Percentiles rank a stretch among this genome's conserved stretches.
phyloP scores from a whole-genome alignment of 2,888 invertebrate genomes.

The Dione juno region DNA sequence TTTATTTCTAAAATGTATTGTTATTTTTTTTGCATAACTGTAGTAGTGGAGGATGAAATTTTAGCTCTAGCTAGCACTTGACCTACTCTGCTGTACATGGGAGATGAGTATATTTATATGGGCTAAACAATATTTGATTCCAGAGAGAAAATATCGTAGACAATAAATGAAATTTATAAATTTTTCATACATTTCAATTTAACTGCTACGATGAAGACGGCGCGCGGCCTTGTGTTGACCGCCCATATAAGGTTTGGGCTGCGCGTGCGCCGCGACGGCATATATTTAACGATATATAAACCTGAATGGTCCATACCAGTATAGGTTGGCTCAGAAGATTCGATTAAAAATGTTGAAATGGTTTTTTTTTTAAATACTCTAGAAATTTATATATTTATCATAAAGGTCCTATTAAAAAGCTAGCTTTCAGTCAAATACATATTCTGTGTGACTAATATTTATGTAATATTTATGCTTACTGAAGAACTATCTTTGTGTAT shows the following conservation, averaged over 20 bases:
- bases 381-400: background rate
- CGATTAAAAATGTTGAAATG: background rate
- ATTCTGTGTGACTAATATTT: background rate
- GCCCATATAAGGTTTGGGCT: conserved; percentile 61
- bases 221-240: conserved; percentile 64
- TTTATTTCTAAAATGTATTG: no score
- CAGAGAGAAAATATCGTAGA: background rate
- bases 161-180: background rate
- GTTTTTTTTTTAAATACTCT: background rate
- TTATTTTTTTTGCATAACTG: no score
- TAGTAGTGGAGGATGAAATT: no score
- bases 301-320: conserved; percentile 8
- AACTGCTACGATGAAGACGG: conserved; percentile 51
- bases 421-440: background rate
- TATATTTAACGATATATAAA: conserved; percentile 36
- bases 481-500: no score
- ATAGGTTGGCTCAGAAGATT: conserved; percentile 14
- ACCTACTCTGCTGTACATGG: background rate
- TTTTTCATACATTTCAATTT: conserved; percentile 14
- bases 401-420: background rate
- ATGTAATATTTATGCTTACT: no score
- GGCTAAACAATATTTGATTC: background rate
- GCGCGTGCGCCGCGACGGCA: conserved; percentile 44
- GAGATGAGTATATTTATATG: background rate
- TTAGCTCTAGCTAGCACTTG: no score